A percentile compares a stretch with the other conserved stretches of the same genome.
Conservation (phyloP, 2,113 vertebrate genomes). For the Anthoscopus minutus region DNA sequence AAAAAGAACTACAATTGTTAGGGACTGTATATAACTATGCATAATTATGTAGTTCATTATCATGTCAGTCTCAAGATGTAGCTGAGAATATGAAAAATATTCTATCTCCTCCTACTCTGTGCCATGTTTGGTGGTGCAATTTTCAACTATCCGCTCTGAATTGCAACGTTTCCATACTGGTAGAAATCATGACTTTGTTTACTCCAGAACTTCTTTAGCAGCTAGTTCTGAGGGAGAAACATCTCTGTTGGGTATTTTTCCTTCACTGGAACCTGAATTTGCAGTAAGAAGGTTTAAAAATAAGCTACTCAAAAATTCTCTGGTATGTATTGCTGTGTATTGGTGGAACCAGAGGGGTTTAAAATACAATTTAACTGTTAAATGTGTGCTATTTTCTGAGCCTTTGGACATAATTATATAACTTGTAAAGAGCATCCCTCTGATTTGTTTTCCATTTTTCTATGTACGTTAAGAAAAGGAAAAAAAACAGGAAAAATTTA, state of each 20-base stretch:
- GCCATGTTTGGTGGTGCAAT: accelerated
- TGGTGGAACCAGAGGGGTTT: neutral
- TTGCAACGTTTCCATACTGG: neutral
- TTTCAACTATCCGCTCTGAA: neutral
- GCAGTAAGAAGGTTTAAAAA: neutral
- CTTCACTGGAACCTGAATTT: neutral
- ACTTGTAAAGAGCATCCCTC: neutral
- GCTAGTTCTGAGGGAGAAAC: neutral
- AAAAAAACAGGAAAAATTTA: neutral
- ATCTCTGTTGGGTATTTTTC: neutral
- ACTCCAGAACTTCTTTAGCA: neutral
- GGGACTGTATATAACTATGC: neutral
- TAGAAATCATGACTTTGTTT: neutral
- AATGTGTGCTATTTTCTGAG: neutral
- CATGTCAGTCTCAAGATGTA: neutral
- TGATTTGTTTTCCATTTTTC: neutral
- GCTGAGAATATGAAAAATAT: neutral
- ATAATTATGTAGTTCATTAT: neutral
- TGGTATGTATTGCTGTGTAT: neutral
- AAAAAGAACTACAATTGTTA: neutral
- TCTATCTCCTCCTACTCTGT: neutral
- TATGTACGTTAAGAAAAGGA: accelerated
- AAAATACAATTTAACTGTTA: neutral
- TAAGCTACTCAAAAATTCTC: neutral
- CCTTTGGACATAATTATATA: neutral